Evolutionary conservation across 2,888 invertebrate species (phyloP).

Genomic region (Pilophorus perplexus): DNA sequence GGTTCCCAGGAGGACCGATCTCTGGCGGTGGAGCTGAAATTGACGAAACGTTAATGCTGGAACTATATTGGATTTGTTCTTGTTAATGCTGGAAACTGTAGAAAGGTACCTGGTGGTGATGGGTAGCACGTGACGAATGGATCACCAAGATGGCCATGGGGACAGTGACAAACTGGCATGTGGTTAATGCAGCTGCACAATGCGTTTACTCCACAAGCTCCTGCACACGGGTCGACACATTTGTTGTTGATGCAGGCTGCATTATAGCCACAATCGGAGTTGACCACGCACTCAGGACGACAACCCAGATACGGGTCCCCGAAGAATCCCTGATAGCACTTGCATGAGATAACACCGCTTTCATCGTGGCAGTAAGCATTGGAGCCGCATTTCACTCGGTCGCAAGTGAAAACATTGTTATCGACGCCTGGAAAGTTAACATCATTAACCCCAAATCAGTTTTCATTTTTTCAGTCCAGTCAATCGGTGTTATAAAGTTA

Average conservation of each 20-base stretch:
- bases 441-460: too few relatives aligned
- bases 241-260: slow-evolving; percentile 73
- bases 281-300: slow-evolving; percentile 76
- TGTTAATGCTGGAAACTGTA: background rate
- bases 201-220: slow-evolving; percentile 72
- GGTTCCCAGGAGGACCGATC: slow-evolving; percentile 55
- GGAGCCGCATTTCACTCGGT: slow-evolving; percentile 62
- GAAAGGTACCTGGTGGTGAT: background rate
- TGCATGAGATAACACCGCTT: slow-evolving; percentile 65
- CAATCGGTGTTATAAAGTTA: too few relatives aligned
- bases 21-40: slow-evolving; percentile 52
- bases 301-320: slow-evolving; percentile 79
- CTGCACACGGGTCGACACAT: slow-evolving; percentile 73
- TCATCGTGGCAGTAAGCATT: slow-evolving; percentile 69
- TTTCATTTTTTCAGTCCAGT: too few relatives aligned
- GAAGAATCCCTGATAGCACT: slow-evolving; percentile 70
- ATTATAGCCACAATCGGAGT: slow-evolving; percentile 70
- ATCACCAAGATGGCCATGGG: slow-evolving; percentile 68
- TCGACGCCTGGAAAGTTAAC: slow-evolving; percentile 54
- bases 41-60: too few relatives aligned
- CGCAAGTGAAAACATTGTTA: slow-evolving; percentile 55
- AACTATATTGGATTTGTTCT: too few relatives aligned
- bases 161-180: slow-evolving; percentile 74
- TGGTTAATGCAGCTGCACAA: slow-evolving; percentile 71
- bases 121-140: slow-evolving; percentile 70